Base-by-base conservation (phyloP, 2,888 invertebrate species). In the Tridacna crocea region DNA sequence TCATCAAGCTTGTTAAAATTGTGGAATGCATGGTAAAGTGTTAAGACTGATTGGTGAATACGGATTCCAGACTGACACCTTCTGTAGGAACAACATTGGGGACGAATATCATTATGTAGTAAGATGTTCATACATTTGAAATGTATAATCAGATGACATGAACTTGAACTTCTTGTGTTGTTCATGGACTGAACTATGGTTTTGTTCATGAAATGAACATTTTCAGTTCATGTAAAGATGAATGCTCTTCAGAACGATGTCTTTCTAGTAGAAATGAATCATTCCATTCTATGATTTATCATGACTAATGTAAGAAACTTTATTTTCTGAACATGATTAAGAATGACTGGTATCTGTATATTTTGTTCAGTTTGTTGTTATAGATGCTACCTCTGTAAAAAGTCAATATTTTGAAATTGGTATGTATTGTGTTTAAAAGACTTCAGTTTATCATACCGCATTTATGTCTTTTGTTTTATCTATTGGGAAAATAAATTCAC, bases 331-430 rank as follows among this genome's bases (percentile, higher is more conserved):
- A 19, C 36, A 66, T 19, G n/a, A 19, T 61, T 13, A 19, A 66
- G 66, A 66, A 66, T 66, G 66, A 27, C 46, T 36, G 46, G n/a
- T 66, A 66, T 66, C 22, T 66, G 66, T 66, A 66, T 66, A 66
- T 66, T 66, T 66, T 66, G 46, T 66, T 65, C 65, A 65, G 36
- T 65, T 65, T 27, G 65, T 17, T 65, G 65, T 65, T 65, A 27
- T 65, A 65, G 27, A 65, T 65, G 65, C 65, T 65, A 65, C 65
- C 65, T 65, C 65, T 65, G 65, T 65, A 27, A n/a, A 46, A 19
- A 19, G 3, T 55, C 55, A 55, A 55, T 36, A 36, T 36, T 36
- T 36, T 15, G 19, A 55, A 55, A 55, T 3, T 55, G 15, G 55
- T 55, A 11, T 55, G 55, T 55, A 55, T 55, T 55, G 15, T 55